Evolutionary conservation across 1,140 invertebrate species (phyloP), one percentile per base, ranked within the genome.

Genomic region (Caenorhabditis inopinata): DNA sequence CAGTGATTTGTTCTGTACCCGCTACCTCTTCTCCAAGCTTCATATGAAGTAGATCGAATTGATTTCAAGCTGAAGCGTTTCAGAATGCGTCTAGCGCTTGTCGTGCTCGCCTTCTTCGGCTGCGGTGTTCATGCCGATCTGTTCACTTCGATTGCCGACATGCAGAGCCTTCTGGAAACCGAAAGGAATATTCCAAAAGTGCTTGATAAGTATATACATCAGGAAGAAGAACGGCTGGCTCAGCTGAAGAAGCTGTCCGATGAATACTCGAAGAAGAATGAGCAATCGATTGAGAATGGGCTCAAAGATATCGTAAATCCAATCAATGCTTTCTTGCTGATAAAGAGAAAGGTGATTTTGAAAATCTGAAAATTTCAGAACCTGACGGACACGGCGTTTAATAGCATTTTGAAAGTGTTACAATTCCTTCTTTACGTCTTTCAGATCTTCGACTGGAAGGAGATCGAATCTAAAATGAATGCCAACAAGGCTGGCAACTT

Each of bases 251-350:
- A 81, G 42, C 18, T 84, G 7, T 68, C 78, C 12, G 49, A 79
- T 2, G 48, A 84, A 29, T 84, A 84, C 62, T 14, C 48, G 18
- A 51, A 82, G 23, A 58, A 48, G 12, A 83, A 83, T 46, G 73
- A 45, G 45, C 42, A 76, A 27, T 53, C 49, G 27, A 49, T 58
- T 23, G 79, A 76, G 11, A 81, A 47, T 23, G 83, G 83, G 21
- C 38, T 78, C 25, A 76, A 84, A 14, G 77, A 81, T 38, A 76
- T 84, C 23, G 45, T 35, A 1, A 98, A 99, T 91, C 96, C 96
- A 1, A 94, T 98, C 78, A 98, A 98, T 90, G 95, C 96, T 25
- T 99, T 95, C 89, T 91, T 96, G 25, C 90, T 98, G 53, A 95
- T 98, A 48, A 99, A 98, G 90, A 92, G 94, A 83, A 91, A 98